Percentiles rank a stretch among this genome's conserved stretches.
These are phyloP conservation scores for Siderastrea radians DNA, from an alignment of 92 coral and sea anemone genomes.

Conservation along the genomic window DNA sequence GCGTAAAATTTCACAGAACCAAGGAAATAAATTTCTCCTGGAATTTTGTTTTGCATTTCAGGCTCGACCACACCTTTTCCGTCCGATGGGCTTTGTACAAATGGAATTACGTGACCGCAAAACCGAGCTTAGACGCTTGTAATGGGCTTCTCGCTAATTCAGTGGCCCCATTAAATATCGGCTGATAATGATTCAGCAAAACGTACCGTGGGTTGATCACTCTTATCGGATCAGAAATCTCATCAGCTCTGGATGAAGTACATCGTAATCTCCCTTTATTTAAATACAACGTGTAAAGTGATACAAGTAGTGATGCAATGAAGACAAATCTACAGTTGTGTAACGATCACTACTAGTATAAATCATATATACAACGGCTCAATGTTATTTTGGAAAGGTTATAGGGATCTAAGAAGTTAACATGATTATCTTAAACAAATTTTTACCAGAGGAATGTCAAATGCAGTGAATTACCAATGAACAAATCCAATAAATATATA, in stretches of 20 bases:
- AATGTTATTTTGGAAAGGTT: not conserved
- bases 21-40: not conserved
- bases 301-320: no score
- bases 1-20: not conserved
- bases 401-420: not conserved
- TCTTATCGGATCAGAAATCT: no score
- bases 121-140: not conserved
- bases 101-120: not conserved
- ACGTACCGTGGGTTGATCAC: no score
- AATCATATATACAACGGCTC: not conserved
- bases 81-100: not conserved
- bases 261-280: no score
- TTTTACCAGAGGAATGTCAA: not conserved
- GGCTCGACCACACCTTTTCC: not conserved
- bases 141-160: not conserved
- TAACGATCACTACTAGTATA: not conserved
- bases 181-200: no score
- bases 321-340: no score
- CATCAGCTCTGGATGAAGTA: no score
- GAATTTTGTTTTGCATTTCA: not conserved
- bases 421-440: not conserved
- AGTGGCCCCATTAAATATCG: not conserved
- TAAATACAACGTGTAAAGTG: no score
- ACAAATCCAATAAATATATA: slow-evolving; percentile 1
- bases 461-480: not conserved